Percentiles rank a stretch among this genome's conserved stretches.
Conservation (phyloP, 1,140 invertebrate species). For the Drosophila baimaii region DNA sequence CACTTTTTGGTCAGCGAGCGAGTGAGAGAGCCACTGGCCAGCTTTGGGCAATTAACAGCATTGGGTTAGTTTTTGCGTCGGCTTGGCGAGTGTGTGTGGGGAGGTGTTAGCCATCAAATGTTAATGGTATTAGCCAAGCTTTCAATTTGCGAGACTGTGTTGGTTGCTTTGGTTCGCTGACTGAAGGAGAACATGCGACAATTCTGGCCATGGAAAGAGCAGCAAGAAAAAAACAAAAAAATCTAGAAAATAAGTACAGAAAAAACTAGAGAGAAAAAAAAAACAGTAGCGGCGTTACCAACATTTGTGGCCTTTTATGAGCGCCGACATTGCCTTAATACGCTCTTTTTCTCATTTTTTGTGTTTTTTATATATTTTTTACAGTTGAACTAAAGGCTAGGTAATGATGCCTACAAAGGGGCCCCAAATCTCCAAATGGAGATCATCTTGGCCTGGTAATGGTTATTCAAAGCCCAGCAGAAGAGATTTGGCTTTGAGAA, state of each 20-base stretch:
- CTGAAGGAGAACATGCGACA: constrained; percentile 45
- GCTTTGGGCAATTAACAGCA: constrained; percentile 39
- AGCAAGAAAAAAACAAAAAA: constrained; percentile 11
- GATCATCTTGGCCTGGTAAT: neutral
- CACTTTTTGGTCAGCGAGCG: too few relatives aligned
- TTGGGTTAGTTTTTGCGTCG: constrained; percentile 43
- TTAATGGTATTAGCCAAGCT: constrained; percentile 55
- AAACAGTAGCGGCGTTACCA: constrained; percentile 8
- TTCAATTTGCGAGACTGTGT: constrained; percentile 47
- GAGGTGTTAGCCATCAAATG: constrained; percentile 50
- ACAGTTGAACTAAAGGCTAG: neutral
- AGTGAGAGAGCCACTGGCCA: neutral
- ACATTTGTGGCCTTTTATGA: constrained; percentile 35
- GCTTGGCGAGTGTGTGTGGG: constrained; percentile 20
- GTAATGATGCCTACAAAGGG: neutral
- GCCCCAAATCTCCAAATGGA: neutral
- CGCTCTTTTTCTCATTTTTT: neutral
- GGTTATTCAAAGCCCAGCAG: neutral
- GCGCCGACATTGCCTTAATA: constrained; percentile 27
- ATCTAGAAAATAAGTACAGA: neutral
- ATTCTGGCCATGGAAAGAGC: constrained; percentile 47
- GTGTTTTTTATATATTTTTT: constrained; percentile 1
- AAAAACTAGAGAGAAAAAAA: neutral
- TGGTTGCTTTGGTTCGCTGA: constrained; percentile 13
- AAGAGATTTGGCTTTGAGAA: neutral